phyloP scores from a whole-genome alignment of 2,888 invertebrate genomes.

The Tortrix viridana region DNA sequence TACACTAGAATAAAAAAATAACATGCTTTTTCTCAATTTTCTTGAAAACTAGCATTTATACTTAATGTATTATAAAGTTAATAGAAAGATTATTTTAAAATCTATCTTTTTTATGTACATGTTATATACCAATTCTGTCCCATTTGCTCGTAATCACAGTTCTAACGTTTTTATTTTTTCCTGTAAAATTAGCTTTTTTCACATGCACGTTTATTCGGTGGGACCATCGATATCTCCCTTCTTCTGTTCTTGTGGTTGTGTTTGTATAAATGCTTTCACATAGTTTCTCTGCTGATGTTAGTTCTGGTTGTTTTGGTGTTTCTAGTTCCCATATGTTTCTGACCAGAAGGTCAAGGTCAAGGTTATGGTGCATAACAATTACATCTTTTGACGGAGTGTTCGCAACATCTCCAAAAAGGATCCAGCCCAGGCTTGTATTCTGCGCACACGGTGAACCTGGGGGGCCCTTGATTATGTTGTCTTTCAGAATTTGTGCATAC shows the following conservation, averaged over 20 bases:
- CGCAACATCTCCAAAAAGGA: background rate
- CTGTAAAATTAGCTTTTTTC: too few relatives aligned
- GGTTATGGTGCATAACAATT: background rate
- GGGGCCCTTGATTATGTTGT: background rate
- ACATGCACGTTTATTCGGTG: too few relatives aligned
- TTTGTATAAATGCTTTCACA: constrained; percentile 3
- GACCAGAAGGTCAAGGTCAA: background rate
- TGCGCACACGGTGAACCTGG: constrained; percentile 14
- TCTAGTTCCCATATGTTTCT: background rate
- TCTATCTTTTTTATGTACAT: too few relatives aligned
- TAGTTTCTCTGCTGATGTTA: background rate
- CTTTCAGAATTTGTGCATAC: background rate
- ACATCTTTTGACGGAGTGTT: background rate
- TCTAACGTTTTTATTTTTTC: too few relatives aligned
- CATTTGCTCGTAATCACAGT: too few relatives aligned
- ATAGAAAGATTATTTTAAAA: too few relatives aligned
- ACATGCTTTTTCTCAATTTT: too few relatives aligned
- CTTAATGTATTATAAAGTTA: too few relatives aligned
- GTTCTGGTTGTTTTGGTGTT: background rate
- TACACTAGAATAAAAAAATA: too few relatives aligned
- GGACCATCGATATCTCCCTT: constrained; percentile 18
- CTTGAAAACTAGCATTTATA: too few relatives aligned
- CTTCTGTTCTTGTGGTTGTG: constrained; percentile 1
- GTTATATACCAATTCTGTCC: too few relatives aligned
- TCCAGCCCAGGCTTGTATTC: constrained; percentile 14